Base-by-base conservation (phyloP, 2,888 invertebrate genomes). In the Amphipyra tragopoginis region DNA sequence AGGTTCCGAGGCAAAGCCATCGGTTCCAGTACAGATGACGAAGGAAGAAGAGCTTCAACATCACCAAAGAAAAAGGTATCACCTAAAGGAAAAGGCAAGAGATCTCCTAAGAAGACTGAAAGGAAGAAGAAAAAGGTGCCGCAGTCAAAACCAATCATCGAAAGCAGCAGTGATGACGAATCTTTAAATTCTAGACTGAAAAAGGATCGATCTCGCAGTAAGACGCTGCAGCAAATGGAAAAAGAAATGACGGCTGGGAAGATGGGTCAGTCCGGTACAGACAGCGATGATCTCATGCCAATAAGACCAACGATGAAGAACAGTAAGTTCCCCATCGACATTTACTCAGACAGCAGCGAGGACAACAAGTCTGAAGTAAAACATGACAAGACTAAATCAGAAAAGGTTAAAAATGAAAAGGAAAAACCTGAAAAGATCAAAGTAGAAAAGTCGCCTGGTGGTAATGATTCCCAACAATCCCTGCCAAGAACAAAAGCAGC, bases 291-390 rank as follows among this genome's bases (percentile, higher is more conserved):
- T 69, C 88, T 98, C 47, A 94, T 97, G 91, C 96, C 97, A 33
- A 95, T 97, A 29, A 95, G 95, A 78, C 93, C 94, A 36, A 68
- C 67, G 1, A 93, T 96, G 49, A 90, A 93, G 77, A 96, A 95
- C 74, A 91, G 93, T 70, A 96, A 96, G 84, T 95, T 95, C 61
- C 95, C 96, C n/a, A 94, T 96, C 15, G 96, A 97, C 66, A 98
- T 98, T 79, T 98, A 98, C 90, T 98, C 98, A 0, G 98, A 98
- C 78, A 97, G 97, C 79, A 97, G 97, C 75, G 97, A 97, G 79
- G 93, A 93, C n/a, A 56, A 36, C 5, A 79, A 77, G 10, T 53
- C 81, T 3, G 77, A 85, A 50, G 70, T 75, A 9, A 95, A 90
- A 75, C 72, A 83, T 42, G 95, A 62, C 0, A 72, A 95, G 60